Evolutionary conservation across 2,888 invertebrate species (phyloP), one percentile per base, ranked within the genome.

Genomic region (Seira ritae): DNA sequence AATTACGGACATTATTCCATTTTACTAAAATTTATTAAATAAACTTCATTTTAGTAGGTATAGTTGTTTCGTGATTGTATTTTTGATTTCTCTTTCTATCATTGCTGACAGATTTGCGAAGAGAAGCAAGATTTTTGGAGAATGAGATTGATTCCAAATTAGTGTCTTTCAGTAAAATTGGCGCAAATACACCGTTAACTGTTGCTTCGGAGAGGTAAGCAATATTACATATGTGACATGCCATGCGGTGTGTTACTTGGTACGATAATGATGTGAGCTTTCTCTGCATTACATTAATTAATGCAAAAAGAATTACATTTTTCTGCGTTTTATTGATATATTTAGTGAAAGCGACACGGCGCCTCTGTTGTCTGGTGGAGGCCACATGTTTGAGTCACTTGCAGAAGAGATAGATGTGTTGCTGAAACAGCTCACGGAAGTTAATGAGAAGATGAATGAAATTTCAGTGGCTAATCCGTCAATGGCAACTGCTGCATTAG

Each of bases 81-180:
- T n/a, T n/a, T n/a, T n/a, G n/a, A n/a, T n/a, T n/a, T n/a, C n/a
- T n/a, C n/a, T n/a, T n/a, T n/a, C n/a, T n/a, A n/a, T n/a, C n/a
- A n/a, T n/a, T 70, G 20, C 12, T 70, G 37, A 17, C 90, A 97
- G 98, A 97, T 91, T 91, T 98, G 78, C 93, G 98, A 74, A 97
- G 97, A 91, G 96, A 97, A 91, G 98, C 99, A 0, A 93, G 98
- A 82, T 94, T 95, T 84, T 91, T 98, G 73, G 99, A 99, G 91
- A 98, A 98, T 92, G 98, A 98, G 91, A 97, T 99, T 89, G 99
- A 99, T 91, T 92, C 97, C 12, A 99, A 99, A 91, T 92, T 99
- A 86, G 97, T 98, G 0, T 96, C 96, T 4, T 97, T 98, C 90
- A 98, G 97, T 91, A 99, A 99, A 92, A 93, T 98, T 50, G 97